These are phyloP conservation scores for Falco rusticolus DNA, from an alignment of 2,797 vertebrate genomes.

Conservation along the genomic window DNA sequence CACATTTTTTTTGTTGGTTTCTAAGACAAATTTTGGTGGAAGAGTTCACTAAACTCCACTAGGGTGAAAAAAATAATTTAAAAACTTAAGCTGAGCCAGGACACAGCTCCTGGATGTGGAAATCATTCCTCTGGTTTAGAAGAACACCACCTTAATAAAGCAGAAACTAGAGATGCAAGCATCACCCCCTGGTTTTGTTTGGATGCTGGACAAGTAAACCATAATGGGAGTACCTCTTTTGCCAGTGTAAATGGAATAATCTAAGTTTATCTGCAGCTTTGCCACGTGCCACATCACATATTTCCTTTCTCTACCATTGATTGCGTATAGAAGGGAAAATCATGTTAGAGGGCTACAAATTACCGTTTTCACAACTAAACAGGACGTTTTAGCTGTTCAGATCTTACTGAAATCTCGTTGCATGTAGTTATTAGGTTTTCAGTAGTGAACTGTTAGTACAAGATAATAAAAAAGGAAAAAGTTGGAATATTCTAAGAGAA, in stretches of 20 bases:
- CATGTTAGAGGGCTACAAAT: not conserved
- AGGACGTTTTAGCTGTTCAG: not conserved
- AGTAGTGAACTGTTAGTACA: not conserved
- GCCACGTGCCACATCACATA: accelerated
- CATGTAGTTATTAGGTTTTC: not conserved
- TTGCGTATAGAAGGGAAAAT: not conserved
- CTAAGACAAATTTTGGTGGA: not conserved
- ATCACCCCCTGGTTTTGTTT: not conserved
- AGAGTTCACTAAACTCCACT: not conserved
- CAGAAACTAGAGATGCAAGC: not conserved
- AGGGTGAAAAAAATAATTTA: not conserved
- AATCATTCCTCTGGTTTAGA: not conserved
- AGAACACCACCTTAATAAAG: not conserved
- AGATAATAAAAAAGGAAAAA: not conserved
- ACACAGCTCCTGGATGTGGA: not conserved
- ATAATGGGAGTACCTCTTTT: not conserved
- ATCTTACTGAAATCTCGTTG: not conserved
- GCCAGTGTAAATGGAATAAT: not conserved
- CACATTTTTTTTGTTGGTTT: not conserved
- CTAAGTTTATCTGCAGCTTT: not conserved
- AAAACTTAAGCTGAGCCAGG: not conserved
- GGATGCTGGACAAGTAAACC: not conserved
- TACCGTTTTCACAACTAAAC: not conserved
- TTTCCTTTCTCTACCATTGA: not conserved
- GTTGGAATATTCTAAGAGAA: not conserved